A percentile compares a stretch with the other conserved stretches of the same genome.
These are phyloP conservation scores for Sitta europaea DNA, from an alignment of 2,113 vertebrate genomes.

Conservation along the genomic window DNA sequence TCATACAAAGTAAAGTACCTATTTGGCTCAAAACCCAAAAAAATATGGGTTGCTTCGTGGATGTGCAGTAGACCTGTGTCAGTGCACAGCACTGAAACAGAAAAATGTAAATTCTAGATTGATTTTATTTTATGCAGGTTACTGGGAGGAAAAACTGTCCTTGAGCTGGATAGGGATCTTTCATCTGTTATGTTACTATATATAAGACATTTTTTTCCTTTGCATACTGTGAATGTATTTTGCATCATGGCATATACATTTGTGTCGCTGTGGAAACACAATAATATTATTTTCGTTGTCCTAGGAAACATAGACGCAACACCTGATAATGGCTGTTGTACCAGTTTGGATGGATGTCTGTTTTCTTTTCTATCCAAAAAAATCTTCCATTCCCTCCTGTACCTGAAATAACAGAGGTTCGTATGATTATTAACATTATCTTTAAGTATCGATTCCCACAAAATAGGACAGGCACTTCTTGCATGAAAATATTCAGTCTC, in stretches of 20 bases:
- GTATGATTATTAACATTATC: neutral
- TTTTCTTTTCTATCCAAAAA: slow-evolving; percentile 1
- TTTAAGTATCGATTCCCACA: neutral
- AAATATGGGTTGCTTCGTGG: neutral
- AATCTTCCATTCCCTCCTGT: neutral
- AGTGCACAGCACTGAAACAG: neutral
- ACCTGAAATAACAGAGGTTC: neutral
- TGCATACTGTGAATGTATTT: slow-evolving; percentile 37
- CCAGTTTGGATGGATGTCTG: neutral
- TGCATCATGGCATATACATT: slow-evolving; percentile 34
- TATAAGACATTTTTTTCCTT: neutral
- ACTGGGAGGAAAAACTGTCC: neutral
- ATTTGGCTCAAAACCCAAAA: neutral
- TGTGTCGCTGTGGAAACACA: slow-evolving; percentile 52
- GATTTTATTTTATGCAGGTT: neutral
- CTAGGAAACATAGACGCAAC: slow-evolving; percentile 59
- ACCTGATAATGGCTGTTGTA: neutral
- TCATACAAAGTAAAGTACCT: neutral
- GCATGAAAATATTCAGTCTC: neutral
- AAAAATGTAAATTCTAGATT: neutral
- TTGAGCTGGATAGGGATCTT: neutral
- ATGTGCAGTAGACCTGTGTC: neutral
- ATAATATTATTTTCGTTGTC: slow-evolving; percentile 61
- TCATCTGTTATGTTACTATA: neutral
- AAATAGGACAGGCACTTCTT: neutral